Conservation (phyloP, 92 coral and sea anemone genomes). For the Nematostella vectensis region DNA sequence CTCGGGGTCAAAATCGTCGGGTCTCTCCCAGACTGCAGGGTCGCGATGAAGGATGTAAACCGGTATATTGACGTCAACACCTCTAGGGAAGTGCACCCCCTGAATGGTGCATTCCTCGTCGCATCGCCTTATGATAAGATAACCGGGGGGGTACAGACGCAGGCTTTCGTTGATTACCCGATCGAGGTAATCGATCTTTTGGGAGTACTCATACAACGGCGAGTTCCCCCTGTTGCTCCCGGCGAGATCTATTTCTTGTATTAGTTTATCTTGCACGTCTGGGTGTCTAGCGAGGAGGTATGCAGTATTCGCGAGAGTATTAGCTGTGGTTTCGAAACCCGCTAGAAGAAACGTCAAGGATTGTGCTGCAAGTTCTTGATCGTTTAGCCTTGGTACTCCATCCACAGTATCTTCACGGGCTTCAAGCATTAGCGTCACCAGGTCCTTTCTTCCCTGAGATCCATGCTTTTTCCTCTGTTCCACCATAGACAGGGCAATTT, state of each 20-base stretch:
- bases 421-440: slow-evolving; percentile 66
- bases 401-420: slow-evolving; percentile 27
- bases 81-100: slow-evolving; percentile 66
- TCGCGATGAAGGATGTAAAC: slow-evolving; percentile 57
- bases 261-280: slow-evolving; percentile 49
- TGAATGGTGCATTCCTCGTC: slow-evolving; percentile 56
- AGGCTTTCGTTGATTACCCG: slow-evolving; percentile 57
- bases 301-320: slow-evolving; percentile 43
- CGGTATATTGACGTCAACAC: slow-evolving; percentile 52
- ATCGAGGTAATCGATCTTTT: slow-evolving; percentile 63
- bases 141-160: slow-evolving; percentile 57
- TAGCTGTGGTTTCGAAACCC: slow-evolving; percentile 67
- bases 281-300: slow-evolving; percentile 47
- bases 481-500: slow-evolving; percentile 33
- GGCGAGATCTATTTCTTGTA: slow-evolving; percentile 45
- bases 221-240: slow-evolving; percentile 13
- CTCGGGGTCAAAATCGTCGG: slow-evolving; percentile 59
- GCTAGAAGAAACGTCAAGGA: slow-evolving; percentile 53
- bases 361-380: slow-evolving; percentile 68
- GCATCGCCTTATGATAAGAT: slow-evolving; percentile 54
- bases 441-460: slow-evolving; percentile 38
- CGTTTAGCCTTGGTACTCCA: slow-evolving; percentile 30
- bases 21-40: slow-evolving; percentile 69
- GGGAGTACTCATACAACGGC: slow-evolving; percentile 39
- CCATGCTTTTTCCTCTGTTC: slow-evolving; percentile 28